Percentiles rank a stretch among this genome's conserved stretches.
Evolutionary conservation across 2,888 invertebrate genomes (phyloP).

Genomic region (Netelia virgata): DNA sequence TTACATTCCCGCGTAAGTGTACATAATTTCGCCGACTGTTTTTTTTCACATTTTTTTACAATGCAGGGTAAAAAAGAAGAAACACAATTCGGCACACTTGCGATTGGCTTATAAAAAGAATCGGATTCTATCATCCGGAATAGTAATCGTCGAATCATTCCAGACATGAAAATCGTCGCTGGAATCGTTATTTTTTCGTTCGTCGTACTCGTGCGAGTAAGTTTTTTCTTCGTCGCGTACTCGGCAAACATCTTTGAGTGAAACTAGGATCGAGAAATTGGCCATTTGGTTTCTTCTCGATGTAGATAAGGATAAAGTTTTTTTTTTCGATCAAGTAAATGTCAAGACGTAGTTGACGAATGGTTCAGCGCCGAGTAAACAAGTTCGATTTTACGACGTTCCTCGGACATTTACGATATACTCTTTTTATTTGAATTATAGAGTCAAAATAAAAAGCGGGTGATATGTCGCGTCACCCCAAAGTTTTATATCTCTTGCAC

Average conservation of each 20-base stretch:
- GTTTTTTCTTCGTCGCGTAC: not conserved
- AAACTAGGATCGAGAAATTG: not conserved
- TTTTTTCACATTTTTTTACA: no score
- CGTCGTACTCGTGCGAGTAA: conserved; percentile 21
- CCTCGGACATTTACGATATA: no score
- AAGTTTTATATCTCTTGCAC: no score
- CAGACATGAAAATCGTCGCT: conserved; percentile 5
- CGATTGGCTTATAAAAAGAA: conserved; percentile 8
- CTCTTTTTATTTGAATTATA: no score
- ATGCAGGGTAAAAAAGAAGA: not conserved
- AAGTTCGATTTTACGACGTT: not conserved
- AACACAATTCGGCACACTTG: not conserved
- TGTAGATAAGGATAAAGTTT: not conserved
- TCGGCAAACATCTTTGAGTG: not conserved
- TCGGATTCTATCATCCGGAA: not conserved
- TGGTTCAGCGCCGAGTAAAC: not conserved
- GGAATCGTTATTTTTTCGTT: not conserved
- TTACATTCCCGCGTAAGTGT: no score
- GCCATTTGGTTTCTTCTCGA: not conserved
- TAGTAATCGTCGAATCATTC: not conserved
- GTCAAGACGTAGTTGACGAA: not conserved
- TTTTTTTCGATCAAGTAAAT: not conserved
- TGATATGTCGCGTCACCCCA: no score
- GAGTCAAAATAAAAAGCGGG: no score
- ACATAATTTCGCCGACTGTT: no score